Base-by-base conservation (phyloP, 2,797 vertebrate species). In the Labeo calbasu region DNA sequence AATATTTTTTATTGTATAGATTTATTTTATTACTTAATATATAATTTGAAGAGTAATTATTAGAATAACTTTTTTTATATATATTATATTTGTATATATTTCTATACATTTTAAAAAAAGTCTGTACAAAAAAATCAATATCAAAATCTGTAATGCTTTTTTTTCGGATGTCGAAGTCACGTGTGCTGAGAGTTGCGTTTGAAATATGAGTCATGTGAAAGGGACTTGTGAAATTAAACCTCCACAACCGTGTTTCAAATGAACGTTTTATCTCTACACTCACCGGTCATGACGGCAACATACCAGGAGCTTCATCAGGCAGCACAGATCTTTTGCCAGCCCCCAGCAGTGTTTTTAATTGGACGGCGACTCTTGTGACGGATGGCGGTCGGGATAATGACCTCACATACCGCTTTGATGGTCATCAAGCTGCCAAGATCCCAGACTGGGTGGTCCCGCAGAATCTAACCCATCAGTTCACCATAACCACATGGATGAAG, bases 401-500 rank as follows among this genome's bases (percentile, higher is more conserved):
- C 89, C 93, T 98, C 87, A 97, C 98, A 91, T 99, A 98, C 93
- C 95, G 93, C 87, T 99, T 99, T 85, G 97, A 99, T 8, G 98
- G 98, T 82, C 96, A 91, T 43, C 98, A 99, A 90, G 98, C 97
- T 1, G 97, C 97, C 10, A 99, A 97, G 91, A 96, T 99, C 81
- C 98, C 98, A 0, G 97, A 97, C 73, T 95, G 95, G 90, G 96
- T 98, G 89, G 96, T 98, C 51, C 96, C 97, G 0, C 97, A 97
- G 94, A 99, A 99, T 91, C 94, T 99, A 89, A 98, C 97, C 0
- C 96, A 99, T 90, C 97, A 99, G 87, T 99, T 99, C 93, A 99
- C 97, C 79, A 96, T 99, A 84, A 95, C 96, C 12, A 96, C 97
- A 73, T 99, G 98, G 98, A 99, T 99, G 98, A 97, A 96, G 86